Evolutionary conservation across 92 coral and sea anemone genomes (phyloP), one percentile per base, ranked within the genome.

Genomic region (Siderastrea radians): DNA sequence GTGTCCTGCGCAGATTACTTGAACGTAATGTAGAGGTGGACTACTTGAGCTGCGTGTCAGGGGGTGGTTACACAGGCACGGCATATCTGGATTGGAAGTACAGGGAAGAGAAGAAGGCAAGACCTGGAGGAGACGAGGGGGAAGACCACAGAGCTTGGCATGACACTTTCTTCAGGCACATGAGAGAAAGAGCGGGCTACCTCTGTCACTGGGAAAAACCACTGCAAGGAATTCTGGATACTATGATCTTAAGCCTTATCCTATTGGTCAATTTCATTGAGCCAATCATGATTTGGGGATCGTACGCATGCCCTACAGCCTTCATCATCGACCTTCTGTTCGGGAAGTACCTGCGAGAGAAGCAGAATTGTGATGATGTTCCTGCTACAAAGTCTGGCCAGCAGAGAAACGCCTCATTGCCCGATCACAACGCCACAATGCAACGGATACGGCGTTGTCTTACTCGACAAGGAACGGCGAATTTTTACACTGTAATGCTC

Each of bases 171-270:
- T 84, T 77, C 51, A 67, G 43, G 3, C 38, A 26, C 38, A 26
- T 26, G 38, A 26, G 38, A 26, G 38, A 26, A 26, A 26, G 38
- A 26, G 38, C 38, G 38, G 38, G 38, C 38, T 89, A 54, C 43
- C 3, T 90, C 47, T 90, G 92, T 67, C 61, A 83, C 74, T 90
- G 93, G 93, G 54, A 75, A 19, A 84, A 71, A 19, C 89, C 93
- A 12, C 49, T 84, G 7, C 69, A 83, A 43, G 93, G 89, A n/a
- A 78, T 26, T 26, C 38, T 26, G 38, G 38, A 26, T 26, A 26
- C 38, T 26, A 26, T 26, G 38, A 26, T 26, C 38, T 26, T 26
- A 26, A 26, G 38, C 38, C 38, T 26, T 26, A 26, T 26, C 38
- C 38, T 26, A 26, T 26, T 26, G 38, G 38, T 26, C 38, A 26